Conservation (phyloP, 2,888 invertebrate genomes). For the Orgyia antiqua region DNA sequence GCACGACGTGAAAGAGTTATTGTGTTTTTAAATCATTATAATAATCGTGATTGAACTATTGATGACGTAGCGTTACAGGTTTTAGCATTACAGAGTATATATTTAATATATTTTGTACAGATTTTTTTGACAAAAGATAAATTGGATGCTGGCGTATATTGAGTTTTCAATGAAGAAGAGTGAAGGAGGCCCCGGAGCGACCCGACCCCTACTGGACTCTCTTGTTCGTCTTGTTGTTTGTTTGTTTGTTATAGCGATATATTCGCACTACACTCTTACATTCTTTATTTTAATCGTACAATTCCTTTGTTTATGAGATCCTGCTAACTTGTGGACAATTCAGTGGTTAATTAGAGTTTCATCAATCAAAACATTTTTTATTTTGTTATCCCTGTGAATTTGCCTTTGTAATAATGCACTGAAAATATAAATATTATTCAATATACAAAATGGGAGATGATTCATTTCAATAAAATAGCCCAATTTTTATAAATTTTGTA, state of each 20-base stretch:
- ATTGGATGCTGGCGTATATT: conserved; percentile 77
- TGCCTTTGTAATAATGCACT: conserved; percentile 71
- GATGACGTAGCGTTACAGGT: conserved; percentile 77
- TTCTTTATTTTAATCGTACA: conserved; percentile 59
- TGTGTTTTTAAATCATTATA: conserved; percentile 78
- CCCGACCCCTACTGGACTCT: conserved; percentile 53
- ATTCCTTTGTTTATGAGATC: conserved; percentile 77
- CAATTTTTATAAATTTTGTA: no score
- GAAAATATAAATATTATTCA: conserved; percentile 60
- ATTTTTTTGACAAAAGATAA: conserved; percentile 79
- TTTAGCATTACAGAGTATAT: conserved; percentile 79
- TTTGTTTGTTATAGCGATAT: conserved; percentile 12
- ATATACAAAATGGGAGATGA: conserved; percentile 68
- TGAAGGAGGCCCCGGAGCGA: conserved; percentile 65
- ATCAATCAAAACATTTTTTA: conserved; percentile 74
- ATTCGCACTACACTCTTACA: conserved; percentile 30
- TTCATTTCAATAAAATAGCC: conserved; percentile 66
- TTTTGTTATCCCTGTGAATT: conserved; percentile 73
- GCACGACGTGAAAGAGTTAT: conserved; percentile 69
- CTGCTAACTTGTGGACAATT: conserved; percentile 72
- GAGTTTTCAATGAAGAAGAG: conserved; percentile 74
- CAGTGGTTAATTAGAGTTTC: conserved; percentile 75
- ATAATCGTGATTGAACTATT: conserved; percentile 76
- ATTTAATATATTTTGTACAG: conserved; percentile 80
- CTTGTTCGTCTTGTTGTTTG: conserved; percentile 45